A percentile compares a stretch with the other conserved stretches of the same genome.
These are phyloP conservation scores for Paramormyrops hopkinsi DNA, from an alignment of 2,797 vertebrate genomes.

Conservation along the genomic window DNA sequence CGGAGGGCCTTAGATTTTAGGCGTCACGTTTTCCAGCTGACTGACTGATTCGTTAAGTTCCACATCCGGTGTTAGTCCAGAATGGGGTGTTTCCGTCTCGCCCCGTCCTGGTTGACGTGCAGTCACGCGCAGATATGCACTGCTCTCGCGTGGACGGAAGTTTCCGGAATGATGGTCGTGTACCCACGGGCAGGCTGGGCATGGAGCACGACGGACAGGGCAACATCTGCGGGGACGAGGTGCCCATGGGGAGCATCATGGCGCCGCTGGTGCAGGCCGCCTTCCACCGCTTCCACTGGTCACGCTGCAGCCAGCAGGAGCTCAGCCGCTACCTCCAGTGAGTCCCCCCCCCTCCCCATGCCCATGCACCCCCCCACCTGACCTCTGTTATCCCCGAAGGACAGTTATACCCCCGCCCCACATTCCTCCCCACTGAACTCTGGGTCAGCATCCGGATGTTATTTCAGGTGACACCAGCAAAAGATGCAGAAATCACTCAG, in stretches of 20 bases:
- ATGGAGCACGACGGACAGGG: constrained; percentile 98
- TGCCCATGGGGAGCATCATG: constrained; percentile 97
- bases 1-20: not conserved
- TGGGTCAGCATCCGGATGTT: not conserved
- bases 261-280: constrained; percentile 93
- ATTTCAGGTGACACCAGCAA: not conserved
- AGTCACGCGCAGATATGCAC: not conserved
- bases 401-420: not conserved
- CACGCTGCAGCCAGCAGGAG: constrained; percentile 95
- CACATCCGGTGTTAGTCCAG: not conserved
- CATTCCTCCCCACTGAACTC: not conserved
- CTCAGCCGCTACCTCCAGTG: constrained; percentile 88
- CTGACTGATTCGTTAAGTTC: not conserved
- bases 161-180: not conserved
- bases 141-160: not conserved
- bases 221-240: constrained; percentile 93
- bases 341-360: constrained; percentile 45
- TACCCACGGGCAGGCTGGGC: constrained; percentile 67
- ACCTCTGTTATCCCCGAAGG: not conserved
- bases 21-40: not conserved
- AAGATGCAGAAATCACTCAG: not conserved
- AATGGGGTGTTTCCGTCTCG: not conserved
- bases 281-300: constrained; percentile 98
- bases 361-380: constrained; percentile 49
- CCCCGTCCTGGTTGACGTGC: not conserved